Evolutionary conservation across 2,113 vertebrate species (phyloP).

Genomic region (Odobenus rosmarus): DNA sequence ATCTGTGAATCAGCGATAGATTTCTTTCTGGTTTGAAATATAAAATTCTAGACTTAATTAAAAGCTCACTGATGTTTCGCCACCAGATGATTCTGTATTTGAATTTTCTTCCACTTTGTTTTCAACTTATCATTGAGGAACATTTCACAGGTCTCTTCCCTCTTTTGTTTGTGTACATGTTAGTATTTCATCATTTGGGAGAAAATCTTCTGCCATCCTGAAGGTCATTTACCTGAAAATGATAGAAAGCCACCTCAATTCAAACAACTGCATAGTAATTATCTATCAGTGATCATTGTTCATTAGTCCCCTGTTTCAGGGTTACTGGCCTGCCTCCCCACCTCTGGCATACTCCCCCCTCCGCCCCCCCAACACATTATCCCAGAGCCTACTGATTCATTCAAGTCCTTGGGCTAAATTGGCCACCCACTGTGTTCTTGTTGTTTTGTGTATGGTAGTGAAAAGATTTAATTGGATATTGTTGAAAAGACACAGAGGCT

Average conservation of each 20-base stretch:
- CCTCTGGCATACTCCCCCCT: neutral
- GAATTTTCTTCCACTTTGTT: neutral
- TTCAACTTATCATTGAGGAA: constrained; percentile 16
- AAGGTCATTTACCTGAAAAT: constrained; percentile 64
- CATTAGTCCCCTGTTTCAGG: constrained; percentile 23
- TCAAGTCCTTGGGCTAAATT: constrained; percentile 65
- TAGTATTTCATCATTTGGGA: constrained; percentile 45
- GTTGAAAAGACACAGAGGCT: constrained; percentile 68
- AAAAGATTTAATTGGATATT: constrained; percentile 77
- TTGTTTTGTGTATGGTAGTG: constrained; percentile 66
- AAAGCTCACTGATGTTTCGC: constrained; percentile 32
- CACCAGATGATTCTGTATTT: neutral
- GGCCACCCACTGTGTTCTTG: constrained; percentile 69
- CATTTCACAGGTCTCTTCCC: neutral
- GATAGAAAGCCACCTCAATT: constrained; percentile 42
- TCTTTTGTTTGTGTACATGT: constrained; percentile 29
- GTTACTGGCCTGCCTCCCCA: neutral
- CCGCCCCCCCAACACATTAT: neutral
- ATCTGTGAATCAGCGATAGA: constrained; percentile 58
- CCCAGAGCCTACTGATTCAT: constrained; percentile 68
- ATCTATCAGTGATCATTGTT: constrained; percentile 63
- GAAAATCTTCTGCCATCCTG: constrained; percentile 71
- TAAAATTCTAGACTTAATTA: constrained; percentile 67
- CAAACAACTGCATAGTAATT: constrained; percentile 63
- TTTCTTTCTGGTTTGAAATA: constrained; percentile 58